Conservation (phyloP, 2,797 vertebrate genomes). For the Botia kubotai region DNA sequence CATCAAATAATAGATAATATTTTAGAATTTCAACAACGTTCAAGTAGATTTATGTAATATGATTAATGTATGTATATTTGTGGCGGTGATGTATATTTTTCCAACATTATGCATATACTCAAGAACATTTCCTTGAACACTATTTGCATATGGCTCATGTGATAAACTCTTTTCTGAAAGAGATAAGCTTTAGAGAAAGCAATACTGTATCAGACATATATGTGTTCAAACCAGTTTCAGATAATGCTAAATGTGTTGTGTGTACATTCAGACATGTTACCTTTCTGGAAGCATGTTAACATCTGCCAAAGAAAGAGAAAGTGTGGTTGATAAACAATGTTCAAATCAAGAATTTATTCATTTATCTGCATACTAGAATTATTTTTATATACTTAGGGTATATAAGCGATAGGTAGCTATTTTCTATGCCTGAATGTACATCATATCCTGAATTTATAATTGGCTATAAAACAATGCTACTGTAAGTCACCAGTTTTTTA, state of each 20-base stretch:
- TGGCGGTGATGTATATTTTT: not conserved
- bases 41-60: not conserved
- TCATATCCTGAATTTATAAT: not conserved
- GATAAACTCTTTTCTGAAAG: too few species aligned
- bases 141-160: conserved; percentile 31
- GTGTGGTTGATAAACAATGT: not conserved
- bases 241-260: not conserved
- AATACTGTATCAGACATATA: not conserved
- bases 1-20: not conserved
- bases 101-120: conserved; percentile 18
- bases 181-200: not conserved
- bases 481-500: conserved; percentile 68
- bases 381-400: too few species aligned
- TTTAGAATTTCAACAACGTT: not conserved
- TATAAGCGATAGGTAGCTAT: too few species aligned
- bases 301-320: conserved; percentile 66
- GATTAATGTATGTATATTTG: too few species aligned
- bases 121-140: not conserved
- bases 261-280: conserved; percentile 60
- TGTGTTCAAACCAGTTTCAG: not conserved
- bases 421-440: too few species aligned
- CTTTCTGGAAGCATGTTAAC: conserved; percentile 67
- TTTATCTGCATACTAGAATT: not conserved
- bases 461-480: not conserved
- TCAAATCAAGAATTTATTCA: too few species aligned